These are phyloP conservation scores for Candidula unifasciata DNA, from an alignment of 2,888 invertebrate genomes.

Conservation along the genomic window DNA sequence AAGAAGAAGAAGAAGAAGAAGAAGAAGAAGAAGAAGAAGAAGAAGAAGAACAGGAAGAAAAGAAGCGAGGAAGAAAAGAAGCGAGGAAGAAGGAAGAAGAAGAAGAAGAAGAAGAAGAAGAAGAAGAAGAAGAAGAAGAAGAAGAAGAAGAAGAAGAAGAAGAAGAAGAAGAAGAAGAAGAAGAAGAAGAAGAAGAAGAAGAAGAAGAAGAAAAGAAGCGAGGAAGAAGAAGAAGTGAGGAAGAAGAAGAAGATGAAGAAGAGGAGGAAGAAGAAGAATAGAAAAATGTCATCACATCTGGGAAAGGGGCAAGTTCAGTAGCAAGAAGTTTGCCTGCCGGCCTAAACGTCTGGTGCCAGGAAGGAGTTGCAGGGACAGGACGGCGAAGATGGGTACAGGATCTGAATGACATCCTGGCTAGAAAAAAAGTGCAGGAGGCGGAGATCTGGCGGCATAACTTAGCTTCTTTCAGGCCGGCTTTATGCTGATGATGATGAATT, in stretches of 20 bases:
- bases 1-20: not conserved
- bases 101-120: constrained; percentile 57
- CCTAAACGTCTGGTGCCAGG: too few relatives aligned
- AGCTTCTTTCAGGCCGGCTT: too few relatives aligned
- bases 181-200: constrained; percentile 6
- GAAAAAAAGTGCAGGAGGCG: too few relatives aligned
- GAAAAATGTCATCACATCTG: too few relatives aligned
- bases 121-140: constrained; percentile 53
- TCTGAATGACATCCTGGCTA: too few relatives aligned
- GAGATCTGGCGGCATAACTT: too few relatives aligned
- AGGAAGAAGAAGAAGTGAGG: not conserved
- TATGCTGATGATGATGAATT: too few relatives aligned
- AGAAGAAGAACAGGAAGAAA: constrained; percentile 6
- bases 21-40: constrained; percentile 20
- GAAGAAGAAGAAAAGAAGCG: constrained; percentile 3
- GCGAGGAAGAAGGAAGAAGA: constrained; percentile 47
- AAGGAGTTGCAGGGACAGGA: too few relatives aligned
- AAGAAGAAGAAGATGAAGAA: not conserved
- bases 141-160: constrained; percentile 53
- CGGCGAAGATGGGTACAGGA: too few relatives aligned
- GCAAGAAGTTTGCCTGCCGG: too few relatives aligned
- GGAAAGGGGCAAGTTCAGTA: too few relatives aligned
- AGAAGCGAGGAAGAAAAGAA: not conserved
- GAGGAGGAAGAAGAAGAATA: too few relatives aligned
- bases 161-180: constrained; percentile 51